These are phyloP conservation scores for Magallana gigas DNA, from an alignment of 1,140 invertebrate species.

Conservation along the genomic window DNA sequence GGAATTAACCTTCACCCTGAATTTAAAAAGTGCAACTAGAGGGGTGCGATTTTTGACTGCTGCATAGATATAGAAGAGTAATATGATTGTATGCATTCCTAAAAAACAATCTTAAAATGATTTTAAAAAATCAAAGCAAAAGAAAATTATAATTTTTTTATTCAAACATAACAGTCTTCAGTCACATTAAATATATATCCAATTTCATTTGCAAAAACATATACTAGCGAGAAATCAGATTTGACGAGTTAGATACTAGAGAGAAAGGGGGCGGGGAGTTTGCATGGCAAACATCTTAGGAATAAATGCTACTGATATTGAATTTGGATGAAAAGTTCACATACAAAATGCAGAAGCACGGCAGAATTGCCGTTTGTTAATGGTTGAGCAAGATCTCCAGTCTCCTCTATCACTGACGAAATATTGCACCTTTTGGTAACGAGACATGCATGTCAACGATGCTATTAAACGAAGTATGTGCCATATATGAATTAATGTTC, in stretches of 20 bases:
- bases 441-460: constrained; percentile 7
- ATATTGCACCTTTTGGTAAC: constrained; percentile 15
- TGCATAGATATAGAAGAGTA: no score
- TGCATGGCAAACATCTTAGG: not conserved
- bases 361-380: not conserved
- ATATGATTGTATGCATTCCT: no score
- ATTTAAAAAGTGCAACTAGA: no score
- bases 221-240: not conserved
- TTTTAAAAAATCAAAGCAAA: not conserved
- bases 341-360: not conserved
- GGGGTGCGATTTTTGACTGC: no score
- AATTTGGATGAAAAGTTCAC: not conserved
- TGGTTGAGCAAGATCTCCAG: not conserved
- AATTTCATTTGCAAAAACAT: constrained; percentile 6
- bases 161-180: constrained; percentile 10
- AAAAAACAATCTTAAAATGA: not conserved
- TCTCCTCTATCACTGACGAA: not conserved
- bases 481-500: not conserved
- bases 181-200: not conserved
- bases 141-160: not conserved
- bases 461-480: not conserved
- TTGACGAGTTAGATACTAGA: not conserved
- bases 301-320: not conserved
- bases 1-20: not conserved
- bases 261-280: not conserved